Conservation (phyloP, 2,113 vertebrate genomes). For the Origma solitaria region DNA sequence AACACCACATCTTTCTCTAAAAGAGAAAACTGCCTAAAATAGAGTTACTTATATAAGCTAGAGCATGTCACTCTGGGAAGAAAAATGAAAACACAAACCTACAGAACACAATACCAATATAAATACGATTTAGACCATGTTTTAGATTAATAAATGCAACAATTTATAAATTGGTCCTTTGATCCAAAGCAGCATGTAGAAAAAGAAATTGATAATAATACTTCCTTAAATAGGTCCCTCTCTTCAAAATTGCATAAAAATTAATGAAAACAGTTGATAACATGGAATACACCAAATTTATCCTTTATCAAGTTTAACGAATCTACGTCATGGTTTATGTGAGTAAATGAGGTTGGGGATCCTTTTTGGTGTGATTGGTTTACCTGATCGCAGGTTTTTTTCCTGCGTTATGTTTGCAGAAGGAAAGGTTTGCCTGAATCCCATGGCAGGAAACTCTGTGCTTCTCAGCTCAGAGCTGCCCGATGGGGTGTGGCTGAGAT, state of each 20-base stretch:
- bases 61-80: neutral
- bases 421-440: neutral
- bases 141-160: neutral
- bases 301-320: neutral
- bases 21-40: neutral
- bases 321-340: neutral
- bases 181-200: neutral
- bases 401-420: neutral
- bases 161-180: neutral
- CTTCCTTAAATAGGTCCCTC: neutral
- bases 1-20: neutral
- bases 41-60: neutral
- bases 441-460: neutral
- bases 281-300: neutral
- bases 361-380: neutral
- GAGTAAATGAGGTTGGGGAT: neutral
- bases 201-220: neutral
- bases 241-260: neutral
- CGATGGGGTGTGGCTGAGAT: neutral
- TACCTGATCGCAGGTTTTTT: neutral
- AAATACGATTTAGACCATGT: neutral
- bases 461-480: neutral
- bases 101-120: neutral
- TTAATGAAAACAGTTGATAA: neutral
- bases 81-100: neutral